These are phyloP conservation scores for Brachylomia viminalis DNA, from an alignment of 2,888 invertebrate genomes.

Conservation along the genomic window DNA sequence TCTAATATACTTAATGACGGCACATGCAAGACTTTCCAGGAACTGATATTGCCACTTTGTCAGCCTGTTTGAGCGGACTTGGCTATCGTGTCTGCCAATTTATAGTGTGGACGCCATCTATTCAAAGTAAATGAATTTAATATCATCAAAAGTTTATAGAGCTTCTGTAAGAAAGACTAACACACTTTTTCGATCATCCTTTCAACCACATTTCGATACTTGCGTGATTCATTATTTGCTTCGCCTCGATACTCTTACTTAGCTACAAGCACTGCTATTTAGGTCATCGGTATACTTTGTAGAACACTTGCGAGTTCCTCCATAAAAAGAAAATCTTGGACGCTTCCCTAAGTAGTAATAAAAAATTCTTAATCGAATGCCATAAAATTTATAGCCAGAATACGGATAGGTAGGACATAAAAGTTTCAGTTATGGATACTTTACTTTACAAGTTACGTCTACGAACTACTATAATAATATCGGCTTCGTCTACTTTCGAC, in stretches of 20 bases:
- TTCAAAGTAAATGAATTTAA: constrained; percentile 1
- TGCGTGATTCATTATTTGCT: not conserved
- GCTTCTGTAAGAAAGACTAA: not conserved
- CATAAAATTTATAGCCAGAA: constrained; percentile 41
- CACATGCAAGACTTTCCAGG: constrained; percentile 10
- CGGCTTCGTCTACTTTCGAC: not conserved
- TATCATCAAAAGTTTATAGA: constrained; percentile 6
- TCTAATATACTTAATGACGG: constrained; percentile 12
- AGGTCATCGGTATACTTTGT: constrained; percentile 19
- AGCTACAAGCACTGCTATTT: constrained; percentile 20
- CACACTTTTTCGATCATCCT: not conserved
- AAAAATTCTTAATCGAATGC: constrained; percentile 48
- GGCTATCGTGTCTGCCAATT: constrained; percentile 13
- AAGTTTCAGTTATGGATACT: constrained; percentile 26
- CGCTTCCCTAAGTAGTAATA: constrained; percentile 28
- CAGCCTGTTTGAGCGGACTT: constrained; percentile 19
- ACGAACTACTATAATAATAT: not conserved
- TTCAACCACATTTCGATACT: not conserved
- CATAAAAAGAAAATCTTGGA: constrained; percentile 38
- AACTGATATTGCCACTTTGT: constrained; percentile 9
- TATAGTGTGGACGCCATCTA: not conserved
- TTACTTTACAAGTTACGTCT: constrained; percentile 19
- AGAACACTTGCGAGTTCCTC: constrained; percentile 17
- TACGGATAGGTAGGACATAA: constrained; percentile 13
- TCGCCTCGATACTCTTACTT: not conserved